A percentile compares a stretch with the other conserved stretches of the same genome.
phyloP scores from a whole-genome alignment of 2,797 vertebrate genomes.

The Onychomys arenicola region DNA sequence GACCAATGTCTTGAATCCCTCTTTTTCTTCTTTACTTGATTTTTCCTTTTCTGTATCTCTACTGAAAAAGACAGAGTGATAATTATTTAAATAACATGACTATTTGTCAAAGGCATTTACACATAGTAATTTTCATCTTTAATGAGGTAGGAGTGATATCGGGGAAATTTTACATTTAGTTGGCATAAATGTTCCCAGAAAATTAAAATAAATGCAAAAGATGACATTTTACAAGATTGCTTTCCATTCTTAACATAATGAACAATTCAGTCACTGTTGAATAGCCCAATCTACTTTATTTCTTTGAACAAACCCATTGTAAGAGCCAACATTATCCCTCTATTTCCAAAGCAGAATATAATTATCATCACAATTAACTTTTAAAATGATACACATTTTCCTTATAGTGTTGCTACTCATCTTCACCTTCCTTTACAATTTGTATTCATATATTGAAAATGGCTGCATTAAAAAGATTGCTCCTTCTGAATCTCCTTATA shows the following conservation, averaged over 20 bases:
- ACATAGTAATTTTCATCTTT: slow-evolving; percentile 63
- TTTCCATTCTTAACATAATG: slow-evolving; percentile 82
- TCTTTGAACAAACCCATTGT: slow-evolving; percentile 80
- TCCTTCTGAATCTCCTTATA: slow-evolving; percentile 43
- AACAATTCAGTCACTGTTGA: slow-evolving; percentile 81
- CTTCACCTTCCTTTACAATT: slow-evolving; percentile 72
- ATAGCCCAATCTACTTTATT: slow-evolving; percentile 82
- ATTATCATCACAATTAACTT: slow-evolving; percentile 82
- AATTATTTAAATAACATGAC: slow-evolving; percentile 79
- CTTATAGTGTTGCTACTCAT: slow-evolving; percentile 66
- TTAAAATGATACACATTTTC: slow-evolving; percentile 73
- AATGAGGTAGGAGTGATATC: slow-evolving; percentile 76
- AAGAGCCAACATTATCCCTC: slow-evolving; percentile 71
- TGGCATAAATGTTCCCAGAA: slow-evolving; percentile 75
- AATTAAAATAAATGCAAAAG: slow-evolving; percentile 82
- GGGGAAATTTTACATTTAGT: slow-evolving; percentile 76
- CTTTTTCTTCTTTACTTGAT: slow-evolving; percentile 42
- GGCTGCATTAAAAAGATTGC: slow-evolving; percentile 52
- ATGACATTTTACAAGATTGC: slow-evolving; percentile 83
- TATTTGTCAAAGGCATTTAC: slow-evolving; percentile 74
- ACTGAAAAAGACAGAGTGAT: slow-evolving; percentile 52
- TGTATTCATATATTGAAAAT: slow-evolving; percentile 69
- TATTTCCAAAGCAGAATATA: slow-evolving; percentile 76
- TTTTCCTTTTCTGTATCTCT: slow-evolving; percentile 64
- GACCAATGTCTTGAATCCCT: slow-evolving; percentile 26